A percentile compares a stretch with the other conserved stretches of the same genome.
These are phyloP conservation scores for Tetragonula carbonaria DNA, from an alignment of 2,888 invertebrate genomes.

Conservation along the genomic window DNA sequence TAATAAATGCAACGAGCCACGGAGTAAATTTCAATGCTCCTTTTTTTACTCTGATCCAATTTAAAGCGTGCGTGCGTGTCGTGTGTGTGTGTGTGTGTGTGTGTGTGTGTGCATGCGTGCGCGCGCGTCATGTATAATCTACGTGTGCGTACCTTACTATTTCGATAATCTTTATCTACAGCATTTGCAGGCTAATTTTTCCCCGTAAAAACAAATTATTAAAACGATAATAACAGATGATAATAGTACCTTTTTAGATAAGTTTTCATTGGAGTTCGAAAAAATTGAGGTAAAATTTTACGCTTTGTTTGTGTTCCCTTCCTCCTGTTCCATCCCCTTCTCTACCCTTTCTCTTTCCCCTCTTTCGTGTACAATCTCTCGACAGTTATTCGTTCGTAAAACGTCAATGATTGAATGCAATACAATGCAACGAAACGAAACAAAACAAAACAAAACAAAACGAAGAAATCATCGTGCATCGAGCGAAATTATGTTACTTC, in stretches of 20 bases:
- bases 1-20: conserved; percentile 1
- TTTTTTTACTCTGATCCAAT: conserved; percentile 34
- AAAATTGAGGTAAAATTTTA: not conserved
- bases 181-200: not conserved
- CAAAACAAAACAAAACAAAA: not conserved
- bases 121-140: not conserved
- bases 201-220: not conserved
- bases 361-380: not conserved
- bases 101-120: rapidly evolving
- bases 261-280: not conserved
- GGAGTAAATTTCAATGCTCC: conserved; percentile 20
- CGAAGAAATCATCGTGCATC: not conserved
- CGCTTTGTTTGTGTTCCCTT: too few relatives aligned
- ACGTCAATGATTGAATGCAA: not conserved
- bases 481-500: not conserved
- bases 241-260: not conserved
- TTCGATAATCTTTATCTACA: not conserved
- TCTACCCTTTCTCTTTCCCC: not conserved
- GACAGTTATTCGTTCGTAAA: not conserved
- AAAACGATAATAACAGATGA: not conserved
- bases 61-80: not conserved
- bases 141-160: too few relatives aligned
- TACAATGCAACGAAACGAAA: not conserved
- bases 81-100: not conserved
- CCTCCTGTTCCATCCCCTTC: too few relatives aligned